Percentiles rank a stretch among this genome's conserved stretches.
phyloP scores from a whole-genome alignment of 2,113 vertebrate species.

The Megaleporinus macrocephalus region DNA sequence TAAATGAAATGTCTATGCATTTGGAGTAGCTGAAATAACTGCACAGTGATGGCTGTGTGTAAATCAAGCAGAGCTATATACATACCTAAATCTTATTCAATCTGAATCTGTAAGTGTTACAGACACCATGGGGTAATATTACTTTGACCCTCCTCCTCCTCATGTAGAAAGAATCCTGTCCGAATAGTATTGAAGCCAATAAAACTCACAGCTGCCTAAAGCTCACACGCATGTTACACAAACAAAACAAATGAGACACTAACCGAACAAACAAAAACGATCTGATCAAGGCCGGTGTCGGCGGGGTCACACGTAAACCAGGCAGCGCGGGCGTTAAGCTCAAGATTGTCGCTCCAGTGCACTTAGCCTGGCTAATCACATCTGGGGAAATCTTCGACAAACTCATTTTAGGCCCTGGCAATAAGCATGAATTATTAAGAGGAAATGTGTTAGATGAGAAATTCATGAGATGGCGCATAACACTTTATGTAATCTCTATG shows the following conservation, averaged over 20 bases:
- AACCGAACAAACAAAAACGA: neutral
- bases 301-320: neutral
- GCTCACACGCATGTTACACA: neutral
- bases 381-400: conserved; percentile 43
- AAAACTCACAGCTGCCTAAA: neutral
- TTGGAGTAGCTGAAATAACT: too few species aligned
- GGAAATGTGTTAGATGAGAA: conserved; percentile 60
- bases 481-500: conserved; percentile 61
- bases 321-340: conserved; percentile 4
- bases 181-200: too few species aligned
- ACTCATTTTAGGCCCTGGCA: conserved; percentile 37
- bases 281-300: neutral
- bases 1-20: too few species aligned
- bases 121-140: too few species aligned
- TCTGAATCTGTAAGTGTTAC: too few species aligned
- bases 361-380: conserved; percentile 47
- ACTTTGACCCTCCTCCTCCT: too few species aligned
- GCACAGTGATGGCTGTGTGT: too few species aligned
- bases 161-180: too few species aligned
- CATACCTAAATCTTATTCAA: too few species aligned
- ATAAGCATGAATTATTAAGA: conserved; percentile 62
- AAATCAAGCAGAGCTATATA: too few species aligned
- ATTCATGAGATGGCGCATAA: conserved; percentile 59
- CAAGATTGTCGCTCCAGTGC: neutral
- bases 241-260: neutral